phyloP scores from a whole-genome alignment of 2,797 vertebrate species.

The Tragopan temminckii region DNA sequence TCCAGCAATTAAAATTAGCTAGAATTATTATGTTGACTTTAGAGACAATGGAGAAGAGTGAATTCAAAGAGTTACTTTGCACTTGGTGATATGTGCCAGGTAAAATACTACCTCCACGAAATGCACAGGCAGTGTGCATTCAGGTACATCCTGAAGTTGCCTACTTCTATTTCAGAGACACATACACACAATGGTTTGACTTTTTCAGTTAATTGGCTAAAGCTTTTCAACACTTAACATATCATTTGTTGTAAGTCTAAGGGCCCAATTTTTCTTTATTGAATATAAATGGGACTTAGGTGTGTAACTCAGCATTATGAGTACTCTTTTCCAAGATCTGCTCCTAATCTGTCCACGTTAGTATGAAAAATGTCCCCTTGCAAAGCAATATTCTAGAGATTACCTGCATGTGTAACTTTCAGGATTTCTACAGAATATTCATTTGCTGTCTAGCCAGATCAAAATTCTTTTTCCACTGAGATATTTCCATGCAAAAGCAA shows the following conservation, averaged over 20 bases:
- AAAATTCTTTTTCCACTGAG: neutral
- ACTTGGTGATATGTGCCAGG: neutral
- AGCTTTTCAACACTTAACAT: neutral
- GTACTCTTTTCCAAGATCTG: neutral
- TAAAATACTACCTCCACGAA: neutral
- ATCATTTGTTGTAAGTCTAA: neutral
- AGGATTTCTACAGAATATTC: constrained; percentile 20
- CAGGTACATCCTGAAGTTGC: neutral
- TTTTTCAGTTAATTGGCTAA: neutral
- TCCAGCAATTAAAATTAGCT: neutral
- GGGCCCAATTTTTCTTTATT: neutral
- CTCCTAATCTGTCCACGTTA: neutral
- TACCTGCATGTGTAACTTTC: neutral
- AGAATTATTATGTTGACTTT: neutral
- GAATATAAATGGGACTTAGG: neutral
- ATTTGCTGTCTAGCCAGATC: neutral
- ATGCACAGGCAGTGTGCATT: neutral
- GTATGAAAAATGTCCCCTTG: neutral
- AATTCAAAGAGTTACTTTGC: neutral
- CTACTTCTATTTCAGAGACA: neutral
- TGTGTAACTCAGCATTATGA: neutral
- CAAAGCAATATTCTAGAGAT: neutral
- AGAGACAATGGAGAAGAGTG: neutral
- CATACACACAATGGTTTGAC: neutral
- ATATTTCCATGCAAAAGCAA: neutral